These are phyloP conservation scores for Callipepla squamata DNA, from an alignment of 2,113 vertebrate genomes.

Conservation along the genomic window DNA sequence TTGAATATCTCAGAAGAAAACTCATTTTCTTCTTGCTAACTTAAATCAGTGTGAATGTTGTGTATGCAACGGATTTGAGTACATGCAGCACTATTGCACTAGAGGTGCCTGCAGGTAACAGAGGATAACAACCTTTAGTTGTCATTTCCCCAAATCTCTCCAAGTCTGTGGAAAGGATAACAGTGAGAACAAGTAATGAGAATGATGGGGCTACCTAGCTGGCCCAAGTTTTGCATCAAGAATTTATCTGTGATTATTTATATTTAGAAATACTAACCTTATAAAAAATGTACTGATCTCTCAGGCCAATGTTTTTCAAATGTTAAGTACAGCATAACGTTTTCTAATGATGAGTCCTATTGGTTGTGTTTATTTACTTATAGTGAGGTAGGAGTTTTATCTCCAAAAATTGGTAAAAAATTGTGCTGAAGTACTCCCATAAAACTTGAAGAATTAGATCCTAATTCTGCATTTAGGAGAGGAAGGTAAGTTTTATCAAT, in stretches of 20 bases:
- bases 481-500: background rate
- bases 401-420: background rate
- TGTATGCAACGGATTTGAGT: background rate
- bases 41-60: background rate
- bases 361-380: background rate
- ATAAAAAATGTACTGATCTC: background rate
- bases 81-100: background rate
- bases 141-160: background rate
- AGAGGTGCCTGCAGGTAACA: background rate
- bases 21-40: background rate
- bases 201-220: background rate
- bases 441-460: background rate
- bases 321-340: rapidly evolving
- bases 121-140: background rate
- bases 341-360: background rate
- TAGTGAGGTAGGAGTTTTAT: background rate
- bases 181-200: background rate
- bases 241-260: background rate
- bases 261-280: background rate
- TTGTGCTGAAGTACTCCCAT: background rate
- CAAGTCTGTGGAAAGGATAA: background rate
- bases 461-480: background rate
- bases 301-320: background rate
- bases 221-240: background rate
- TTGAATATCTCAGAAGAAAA: background rate